Conservation (phyloP, 2,113 vertebrate genomes). For the Conger conger region DNA sequence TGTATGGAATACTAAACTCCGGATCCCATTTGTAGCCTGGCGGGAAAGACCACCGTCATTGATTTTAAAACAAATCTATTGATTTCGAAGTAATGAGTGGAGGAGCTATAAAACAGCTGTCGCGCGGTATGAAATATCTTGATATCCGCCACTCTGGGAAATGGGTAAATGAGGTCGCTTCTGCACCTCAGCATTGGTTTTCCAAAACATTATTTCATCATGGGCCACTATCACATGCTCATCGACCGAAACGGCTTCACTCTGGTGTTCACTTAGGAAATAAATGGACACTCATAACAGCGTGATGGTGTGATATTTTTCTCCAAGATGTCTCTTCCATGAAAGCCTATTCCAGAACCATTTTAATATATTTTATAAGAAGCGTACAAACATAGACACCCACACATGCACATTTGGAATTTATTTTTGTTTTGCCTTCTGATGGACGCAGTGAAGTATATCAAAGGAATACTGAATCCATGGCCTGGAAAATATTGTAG, state of each 20-base stretch:
- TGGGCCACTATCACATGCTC: neutral
- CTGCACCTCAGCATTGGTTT: neutral
- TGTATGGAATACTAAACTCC: constrained; percentile 7
- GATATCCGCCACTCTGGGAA: neutral
- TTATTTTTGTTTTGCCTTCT: too few relatives aligned
- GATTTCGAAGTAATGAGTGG: neutral
- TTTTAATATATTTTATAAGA: neutral
- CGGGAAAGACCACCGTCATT: neutral
- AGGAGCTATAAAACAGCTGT: constrained; percentile 13
- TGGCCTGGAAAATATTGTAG: too few relatives aligned
- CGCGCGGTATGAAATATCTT: neutral
- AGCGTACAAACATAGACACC: neutral
- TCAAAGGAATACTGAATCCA: too few relatives aligned
- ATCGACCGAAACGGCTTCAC: neutral
- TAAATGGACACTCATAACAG: neutral
- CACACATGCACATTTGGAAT: too few relatives aligned
- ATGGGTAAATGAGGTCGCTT: neutral
- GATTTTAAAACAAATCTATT: constrained; percentile 17
- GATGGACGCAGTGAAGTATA: too few relatives aligned
- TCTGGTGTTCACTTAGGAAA: neutral
- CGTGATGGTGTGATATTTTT: neutral
- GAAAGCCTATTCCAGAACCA: neutral
- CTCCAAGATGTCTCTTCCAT: neutral
- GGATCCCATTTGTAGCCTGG: neutral
- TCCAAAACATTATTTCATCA: neutral